Percentiles rank a stretch among this genome's conserved stretches.
Conservation (phyloP, 64 coral and sea anemone species). For the Pocillopora verrucosa region DNA sequence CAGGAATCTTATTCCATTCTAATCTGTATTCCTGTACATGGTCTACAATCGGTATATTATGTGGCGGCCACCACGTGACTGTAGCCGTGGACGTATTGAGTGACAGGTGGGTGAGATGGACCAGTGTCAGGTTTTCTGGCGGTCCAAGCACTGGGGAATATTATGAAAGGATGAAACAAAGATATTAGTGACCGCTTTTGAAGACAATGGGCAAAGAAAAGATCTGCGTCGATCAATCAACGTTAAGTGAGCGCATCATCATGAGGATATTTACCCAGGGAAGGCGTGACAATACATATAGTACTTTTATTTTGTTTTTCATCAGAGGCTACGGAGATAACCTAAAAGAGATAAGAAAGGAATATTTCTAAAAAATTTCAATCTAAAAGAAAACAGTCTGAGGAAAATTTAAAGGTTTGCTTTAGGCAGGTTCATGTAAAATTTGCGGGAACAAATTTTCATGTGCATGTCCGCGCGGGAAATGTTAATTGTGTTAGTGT, state of each 20-base stretch:
- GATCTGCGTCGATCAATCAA: too few relatives aligned
- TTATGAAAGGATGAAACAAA: not conserved
- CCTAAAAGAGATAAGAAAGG: not conserved
- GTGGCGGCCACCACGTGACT: conserved; percentile 25
- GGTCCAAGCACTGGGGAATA: not conserved
- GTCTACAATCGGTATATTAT: not conserved
- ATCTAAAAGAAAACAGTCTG: too few relatives aligned
- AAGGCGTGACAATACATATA: not conserved
- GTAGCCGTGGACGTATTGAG: conserved; percentile 27
- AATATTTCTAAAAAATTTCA: too few relatives aligned
- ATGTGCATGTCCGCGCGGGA: too few relatives aligned
- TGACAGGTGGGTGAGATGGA: conserved; percentile 19
- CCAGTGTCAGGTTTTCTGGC: conserved; percentile 23
- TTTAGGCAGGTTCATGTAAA: too few relatives aligned
- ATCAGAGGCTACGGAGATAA: not conserved
- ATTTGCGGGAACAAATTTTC: too few relatives aligned
- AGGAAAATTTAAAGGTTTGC: too few relatives aligned
- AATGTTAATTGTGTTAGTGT: too few relatives aligned
- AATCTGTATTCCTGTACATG: not conserved
- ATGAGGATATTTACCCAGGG: not conserved
- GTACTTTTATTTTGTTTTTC: not conserved
- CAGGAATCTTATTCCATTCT: conserved; percentile 15
- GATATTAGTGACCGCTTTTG: not conserved
- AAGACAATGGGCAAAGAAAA: too few relatives aligned
- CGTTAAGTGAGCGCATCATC: too few relatives aligned